These are phyloP conservation scores for Kobus ellipsiprymnus DNA, from an alignment of 2,113 vertebrate genomes.

Conservation along the genomic window DNA sequence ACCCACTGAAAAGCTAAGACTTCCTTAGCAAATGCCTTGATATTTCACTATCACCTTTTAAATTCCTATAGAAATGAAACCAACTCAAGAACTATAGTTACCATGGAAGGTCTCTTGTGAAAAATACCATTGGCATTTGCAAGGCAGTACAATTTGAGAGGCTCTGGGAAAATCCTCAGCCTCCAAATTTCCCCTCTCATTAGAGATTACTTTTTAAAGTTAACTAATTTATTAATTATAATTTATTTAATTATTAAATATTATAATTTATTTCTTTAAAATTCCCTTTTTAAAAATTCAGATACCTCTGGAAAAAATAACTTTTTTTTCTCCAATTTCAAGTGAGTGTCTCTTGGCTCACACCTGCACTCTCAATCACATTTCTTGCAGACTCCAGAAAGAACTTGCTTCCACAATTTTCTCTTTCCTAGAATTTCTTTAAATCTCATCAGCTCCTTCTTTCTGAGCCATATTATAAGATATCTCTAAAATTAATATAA, in stretches of 20 bases:
- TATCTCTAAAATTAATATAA: background rate
- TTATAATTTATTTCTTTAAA: background rate
- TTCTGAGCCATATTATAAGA: background rate
- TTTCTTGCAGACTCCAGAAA: background rate
- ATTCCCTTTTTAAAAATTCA: background rate
- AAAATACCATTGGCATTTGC: background rate
- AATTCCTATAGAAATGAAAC: background rate
- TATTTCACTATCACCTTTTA: background rate
- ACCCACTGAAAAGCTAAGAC: background rate
- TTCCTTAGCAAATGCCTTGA: background rate
- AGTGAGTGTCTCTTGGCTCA: background rate
- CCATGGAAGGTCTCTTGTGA: background rate
- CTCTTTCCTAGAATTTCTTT: background rate
- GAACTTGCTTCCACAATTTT: background rate
- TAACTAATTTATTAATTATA: background rate
- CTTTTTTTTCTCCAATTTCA: background rate
- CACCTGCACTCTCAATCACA: background rate
- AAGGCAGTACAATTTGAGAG: background rate
- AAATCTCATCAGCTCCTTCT: background rate
- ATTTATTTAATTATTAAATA: background rate
- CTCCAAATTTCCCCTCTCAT: background rate
- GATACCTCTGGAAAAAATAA: background rate
- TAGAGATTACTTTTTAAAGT: background rate
- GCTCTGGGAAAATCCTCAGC: background rate
- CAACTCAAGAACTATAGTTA: background rate